Conservation (phyloP, 2,797 vertebrate species). For the Peromyscus melanophrys region DNA sequence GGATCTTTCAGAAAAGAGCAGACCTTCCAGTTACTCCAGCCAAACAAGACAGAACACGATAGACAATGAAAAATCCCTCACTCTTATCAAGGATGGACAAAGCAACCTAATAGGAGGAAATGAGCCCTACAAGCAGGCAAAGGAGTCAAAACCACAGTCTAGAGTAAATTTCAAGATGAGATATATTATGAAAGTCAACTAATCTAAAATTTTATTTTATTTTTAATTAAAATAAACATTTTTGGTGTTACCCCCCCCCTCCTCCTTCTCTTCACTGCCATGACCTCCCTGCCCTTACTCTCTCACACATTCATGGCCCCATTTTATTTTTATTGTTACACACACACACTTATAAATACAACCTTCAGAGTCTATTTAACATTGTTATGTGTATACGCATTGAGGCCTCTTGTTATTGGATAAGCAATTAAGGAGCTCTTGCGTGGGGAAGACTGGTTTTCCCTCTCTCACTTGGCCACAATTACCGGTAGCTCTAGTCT, state of each 20-base stretch:
- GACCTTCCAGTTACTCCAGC: not conserved
- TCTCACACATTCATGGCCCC: not conserved
- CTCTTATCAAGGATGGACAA: not conserved
- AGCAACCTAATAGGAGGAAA: not conserved
- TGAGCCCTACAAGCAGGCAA: not conserved
- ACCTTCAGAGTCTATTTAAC: not conserved
- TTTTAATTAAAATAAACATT: not conserved
- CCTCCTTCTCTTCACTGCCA: not conserved
- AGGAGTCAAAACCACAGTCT: not conserved
- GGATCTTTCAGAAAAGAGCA: not conserved
- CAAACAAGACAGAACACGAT: not conserved
- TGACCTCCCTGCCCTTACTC: not conserved
- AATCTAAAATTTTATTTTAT: not conserved
- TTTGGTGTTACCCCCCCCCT: not conserved
- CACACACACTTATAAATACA: not conserved
- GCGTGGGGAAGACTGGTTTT: not conserved
- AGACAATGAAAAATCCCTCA: not conserved
- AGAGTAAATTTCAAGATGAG: not conserved
- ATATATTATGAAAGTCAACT: not conserved
- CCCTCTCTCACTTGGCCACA: not conserved
- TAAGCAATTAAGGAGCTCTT: not conserved
- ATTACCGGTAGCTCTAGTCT: not conserved
- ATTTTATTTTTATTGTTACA: not conserved
- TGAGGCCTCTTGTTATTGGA: not conserved
- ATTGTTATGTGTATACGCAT: not conserved